phyloP scores from a whole-genome alignment of 2,888 invertebrate genomes.

The Tenthredo distinguenda region DNA sequence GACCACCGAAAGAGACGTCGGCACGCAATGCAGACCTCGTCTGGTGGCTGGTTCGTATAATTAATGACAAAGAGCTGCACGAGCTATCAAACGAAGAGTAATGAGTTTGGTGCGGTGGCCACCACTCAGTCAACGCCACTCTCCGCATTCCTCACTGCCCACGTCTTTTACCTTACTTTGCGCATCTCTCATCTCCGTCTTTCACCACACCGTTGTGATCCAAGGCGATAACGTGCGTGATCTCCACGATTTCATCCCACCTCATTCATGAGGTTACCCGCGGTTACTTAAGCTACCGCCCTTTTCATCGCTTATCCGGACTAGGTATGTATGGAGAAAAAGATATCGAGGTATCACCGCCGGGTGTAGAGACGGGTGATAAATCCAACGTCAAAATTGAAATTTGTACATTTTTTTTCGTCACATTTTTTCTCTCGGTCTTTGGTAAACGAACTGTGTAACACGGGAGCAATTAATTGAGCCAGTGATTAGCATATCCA shows the following conservation, averaged over 20 bases:
- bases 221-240: neutral
- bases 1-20: constrained; percentile 35
- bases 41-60: constrained; percentile 43
- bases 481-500: neutral
- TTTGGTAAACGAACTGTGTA: neutral
- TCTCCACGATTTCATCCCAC: neutral
- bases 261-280: neutral
- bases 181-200: constrained; percentile 6
- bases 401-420: neutral
- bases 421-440: neutral
- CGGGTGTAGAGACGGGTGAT: neutral
- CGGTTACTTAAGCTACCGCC: neutral
- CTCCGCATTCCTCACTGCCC: constrained; percentile 48
- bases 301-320: neutral
- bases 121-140: constrained; percentile 51
- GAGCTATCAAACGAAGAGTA: constrained; percentile 52
- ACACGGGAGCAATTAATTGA: constrained; percentile 13
- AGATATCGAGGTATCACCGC: neutral
- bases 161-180: neutral
- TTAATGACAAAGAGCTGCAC: constrained; percentile 52
- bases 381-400: neutral
- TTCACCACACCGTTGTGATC: constrained; percentile 3
- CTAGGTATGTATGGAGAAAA: neutral
- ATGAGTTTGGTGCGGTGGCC: constrained; percentile 41
- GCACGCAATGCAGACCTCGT: constrained; percentile 37